phyloP scores from a whole-genome alignment of 1,140 invertebrate species.

The Pogonomyrmex barbatus region DNA sequence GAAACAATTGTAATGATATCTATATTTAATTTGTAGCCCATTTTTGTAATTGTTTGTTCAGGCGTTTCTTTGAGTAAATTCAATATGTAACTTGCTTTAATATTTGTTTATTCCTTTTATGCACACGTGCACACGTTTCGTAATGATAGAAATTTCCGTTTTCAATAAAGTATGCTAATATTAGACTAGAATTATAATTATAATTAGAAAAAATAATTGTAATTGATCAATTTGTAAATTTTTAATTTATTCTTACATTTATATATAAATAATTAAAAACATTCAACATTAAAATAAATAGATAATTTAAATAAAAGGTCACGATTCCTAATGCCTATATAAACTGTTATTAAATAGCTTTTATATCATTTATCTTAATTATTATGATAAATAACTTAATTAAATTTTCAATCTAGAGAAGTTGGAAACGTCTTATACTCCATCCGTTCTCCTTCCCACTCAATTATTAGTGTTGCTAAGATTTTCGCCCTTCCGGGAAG shows the following conservation, averaged over 20 bases:
- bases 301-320: not conserved
- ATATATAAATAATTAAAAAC: not conserved
- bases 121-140: not conserved
- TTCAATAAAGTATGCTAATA: not conserved
- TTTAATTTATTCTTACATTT: not conserved
- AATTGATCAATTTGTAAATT: not conserved
- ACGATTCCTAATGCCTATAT: not conserved
- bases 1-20: not conserved
- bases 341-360: not conserved
- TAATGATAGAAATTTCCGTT: not conserved
- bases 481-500: not conserved
- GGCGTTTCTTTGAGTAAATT: not conserved
- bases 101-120: not conserved
- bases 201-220: too few relatives aligned
- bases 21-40: not conserved
- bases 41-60: not conserved
- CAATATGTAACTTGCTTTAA: not conserved
- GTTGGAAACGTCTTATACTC: not conserved
- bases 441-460: constrained; percentile 1
- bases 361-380: constrained; percentile 36
- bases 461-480: constrained; percentile 21
- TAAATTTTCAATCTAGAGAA: constrained; percentile 35
- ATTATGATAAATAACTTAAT: constrained; percentile 14
- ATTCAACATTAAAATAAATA: not conserved
- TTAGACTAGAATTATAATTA: not conserved